These are phyloP conservation scores for Tragulus kanchil DNA, from an alignment of 2,113 vertebrate genomes.

Conservation along the genomic window DNA sequence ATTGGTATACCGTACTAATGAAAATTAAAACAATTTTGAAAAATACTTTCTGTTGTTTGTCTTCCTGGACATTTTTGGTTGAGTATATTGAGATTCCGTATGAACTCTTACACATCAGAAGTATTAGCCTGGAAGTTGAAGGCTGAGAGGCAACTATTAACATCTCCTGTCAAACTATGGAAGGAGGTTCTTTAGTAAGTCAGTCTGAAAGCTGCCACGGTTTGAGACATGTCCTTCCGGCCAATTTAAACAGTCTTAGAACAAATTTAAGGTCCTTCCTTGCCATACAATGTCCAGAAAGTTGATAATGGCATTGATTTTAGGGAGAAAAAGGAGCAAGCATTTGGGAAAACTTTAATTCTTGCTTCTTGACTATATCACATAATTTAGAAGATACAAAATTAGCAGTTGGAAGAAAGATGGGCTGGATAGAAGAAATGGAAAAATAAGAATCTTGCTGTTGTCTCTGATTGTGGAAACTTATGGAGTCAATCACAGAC, in stretches of 20 bases:
- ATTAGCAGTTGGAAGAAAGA: slow-evolving; percentile 66
- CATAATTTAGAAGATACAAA: slow-evolving; percentile 51
- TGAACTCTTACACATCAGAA: slow-evolving; percentile 53
- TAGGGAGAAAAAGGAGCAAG: slow-evolving; percentile 10
- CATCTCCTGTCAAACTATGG: slow-evolving; percentile 54
- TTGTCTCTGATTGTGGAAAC: slow-evolving; percentile 77
- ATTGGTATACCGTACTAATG: slow-evolving; percentile 63
- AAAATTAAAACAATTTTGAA: slow-evolving; percentile 79
- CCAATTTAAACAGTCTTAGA: slow-evolving; percentile 33
- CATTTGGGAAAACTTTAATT: slow-evolving; percentile 57
- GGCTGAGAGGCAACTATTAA: slow-evolving; percentile 64
- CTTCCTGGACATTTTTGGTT: slow-evolving; percentile 64
- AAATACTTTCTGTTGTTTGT: slow-evolving; percentile 60
- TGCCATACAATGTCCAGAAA: slow-evolving; percentile 38
- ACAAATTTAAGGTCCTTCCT: not conserved
- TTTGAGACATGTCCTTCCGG: not conserved
- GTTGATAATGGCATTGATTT: not conserved
- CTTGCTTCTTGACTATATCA: not conserved
- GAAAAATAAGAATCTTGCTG: slow-evolving; percentile 70
- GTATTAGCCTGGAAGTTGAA: not conserved
- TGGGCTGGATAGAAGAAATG: slow-evolving; percentile 63
- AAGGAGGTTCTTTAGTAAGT: slow-evolving; percentile 65
- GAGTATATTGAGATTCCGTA: slow-evolving; percentile 67
- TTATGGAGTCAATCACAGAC: slow-evolving; percentile 78
- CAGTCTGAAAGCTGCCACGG: slow-evolving; percentile 47